Percentiles rank a stretch among this genome's conserved stretches.
Evolutionary conservation across 1,140 invertebrate species (phyloP).

Genomic region (Meloidogyne hapla): DNA sequence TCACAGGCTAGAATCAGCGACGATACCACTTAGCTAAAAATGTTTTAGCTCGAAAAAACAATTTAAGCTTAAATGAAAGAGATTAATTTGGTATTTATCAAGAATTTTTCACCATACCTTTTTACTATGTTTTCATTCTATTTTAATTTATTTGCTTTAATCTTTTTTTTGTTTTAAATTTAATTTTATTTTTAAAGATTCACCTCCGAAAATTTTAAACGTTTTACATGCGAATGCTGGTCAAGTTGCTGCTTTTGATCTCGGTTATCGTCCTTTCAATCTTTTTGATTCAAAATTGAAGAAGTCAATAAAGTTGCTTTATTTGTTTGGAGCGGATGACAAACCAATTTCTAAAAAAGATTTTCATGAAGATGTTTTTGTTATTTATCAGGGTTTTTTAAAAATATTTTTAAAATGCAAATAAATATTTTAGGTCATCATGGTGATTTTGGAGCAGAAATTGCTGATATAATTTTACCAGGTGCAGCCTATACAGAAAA

Average conservation of each 20-base stretch:
- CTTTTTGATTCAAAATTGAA: conserved; percentile 66
- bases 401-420: conserved; percentile 46
- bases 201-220: conserved; percentile 57
- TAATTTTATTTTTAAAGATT: conserved; percentile 51
- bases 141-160: conserved; percentile 2
- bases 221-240: conserved; percentile 66
- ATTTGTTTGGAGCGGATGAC: conserved; percentile 88
- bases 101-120: too few species aligned
- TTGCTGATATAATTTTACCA: conserved; percentile 89
- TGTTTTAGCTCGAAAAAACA: too few species aligned
- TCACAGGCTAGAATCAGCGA: conserved; percentile 74
- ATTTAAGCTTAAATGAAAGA: too few species aligned
- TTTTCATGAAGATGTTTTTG: conserved; percentile 78
- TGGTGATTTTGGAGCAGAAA: conserved; percentile 85
- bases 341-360: conserved; percentile 75
- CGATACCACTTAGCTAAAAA: conserved; percentile 76
- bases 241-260: conserved; percentile 91
- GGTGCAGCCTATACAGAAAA: conserved; percentile 99
- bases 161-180: not conserved
- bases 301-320: conserved; percentile 77
- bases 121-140: not conserved
- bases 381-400: conserved; percentile 81
- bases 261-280: conserved; percentile 83
- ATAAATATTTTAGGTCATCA: conserved; percentile 73
- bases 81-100: too few species aligned